Evolutionary conservation across 2,888 invertebrate species (phyloP), one percentile per base, ranked within the genome.

Genomic region (Patella caerulea): DNA sequence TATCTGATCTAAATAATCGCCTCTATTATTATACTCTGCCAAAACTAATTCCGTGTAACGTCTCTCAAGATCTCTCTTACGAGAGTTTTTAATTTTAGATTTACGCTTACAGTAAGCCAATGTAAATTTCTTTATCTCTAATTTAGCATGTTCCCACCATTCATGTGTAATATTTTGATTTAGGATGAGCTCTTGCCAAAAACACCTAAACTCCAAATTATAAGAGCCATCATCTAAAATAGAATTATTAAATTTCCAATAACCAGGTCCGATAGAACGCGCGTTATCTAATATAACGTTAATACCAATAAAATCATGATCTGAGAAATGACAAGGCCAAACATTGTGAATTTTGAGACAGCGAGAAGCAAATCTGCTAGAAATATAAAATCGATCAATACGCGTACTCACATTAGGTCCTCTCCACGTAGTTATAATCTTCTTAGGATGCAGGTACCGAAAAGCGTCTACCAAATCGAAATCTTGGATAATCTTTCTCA

Each of bases 401-500:
- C 34, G 5, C 34, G 34, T 34, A 34, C 34, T 34, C 19, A 59
- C 59, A 59, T 17, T n/a, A n/a, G 59, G 2, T 1, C 59, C 9
- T 9, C 19, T 17, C 59, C 59, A n/a, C 1, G 59, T 59, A 9
- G 59, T 65, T 24, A 24, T 19, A 72, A 55, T 75, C 72, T 24
- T 53, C 29, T 54, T 72, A 24, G 76, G 79, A 76, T 72, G 53
- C 15, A 74, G 3, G 73, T 34, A 52, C 65, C 81, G 55, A 70
- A 69, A 79, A 52, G 56, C 29, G 71, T 81, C 79, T 12, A 74
- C 70, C 34, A 81, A 74, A 7, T 65, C 72, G 74, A 75, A 76
- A 53, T 79, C 74, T 15, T 78, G 70, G 52, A 73, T 72, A 29
- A 81, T 70, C 1, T 24, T 15, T 56, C 72, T 76, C 52, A 79